Evolutionary conservation across 1,140 invertebrate species (phyloP), one percentile per base, ranked within the genome.

Genomic region (Papilio xuthus): DNA sequence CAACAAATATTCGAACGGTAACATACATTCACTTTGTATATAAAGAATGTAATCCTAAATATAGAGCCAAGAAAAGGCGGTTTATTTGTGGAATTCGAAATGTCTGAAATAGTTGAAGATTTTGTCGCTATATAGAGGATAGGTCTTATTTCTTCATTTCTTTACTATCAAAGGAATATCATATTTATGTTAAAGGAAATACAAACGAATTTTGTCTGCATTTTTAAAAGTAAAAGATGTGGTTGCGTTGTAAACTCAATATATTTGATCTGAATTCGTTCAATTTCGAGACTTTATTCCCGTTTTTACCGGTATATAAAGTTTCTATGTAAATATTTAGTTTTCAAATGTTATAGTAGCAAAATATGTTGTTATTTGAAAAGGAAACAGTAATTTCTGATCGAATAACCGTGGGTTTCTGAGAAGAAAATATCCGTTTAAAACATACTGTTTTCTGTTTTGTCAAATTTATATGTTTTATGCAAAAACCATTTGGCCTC

Each of bases 241-340:
- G 71, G 71, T 73, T 47, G 42, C 71, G 71, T n/a, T 73, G 71
- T 73, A 73, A 73, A 73, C 71, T 73, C 71, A 73, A 73, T 73
- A 73, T 73, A 73, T 73, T 73, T 73, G 71, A 73, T 73, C 71
- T 73, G 71, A 73, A 73, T 73, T 73, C 71, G 71, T 73, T 73
- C 71, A 73, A 73, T 73, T 73, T 10, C 71, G 4, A 47, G 41
- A 73, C 71, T 73, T 73, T 73, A 73, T 73, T 73, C 71, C 42
- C 26, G 42, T 73, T 73, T 42, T 73, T 50, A 47, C 71, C 71
- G 41, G 71, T 73, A 50, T 73, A 73, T 73, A 73, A 73, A 73
- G 41, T 73, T 73, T 23, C 9, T 23, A 47, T 73, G 71, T 73
- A 73, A 73, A 73, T 73, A 73, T 73, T 73, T 44, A 73, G 41